A percentile compares a stretch with the other conserved stretches of the same genome.
These are phyloP conservation scores for Sinelater perroti DNA, from an alignment of 2,888 invertebrate genomes.

Conservation along the genomic window DNA sequence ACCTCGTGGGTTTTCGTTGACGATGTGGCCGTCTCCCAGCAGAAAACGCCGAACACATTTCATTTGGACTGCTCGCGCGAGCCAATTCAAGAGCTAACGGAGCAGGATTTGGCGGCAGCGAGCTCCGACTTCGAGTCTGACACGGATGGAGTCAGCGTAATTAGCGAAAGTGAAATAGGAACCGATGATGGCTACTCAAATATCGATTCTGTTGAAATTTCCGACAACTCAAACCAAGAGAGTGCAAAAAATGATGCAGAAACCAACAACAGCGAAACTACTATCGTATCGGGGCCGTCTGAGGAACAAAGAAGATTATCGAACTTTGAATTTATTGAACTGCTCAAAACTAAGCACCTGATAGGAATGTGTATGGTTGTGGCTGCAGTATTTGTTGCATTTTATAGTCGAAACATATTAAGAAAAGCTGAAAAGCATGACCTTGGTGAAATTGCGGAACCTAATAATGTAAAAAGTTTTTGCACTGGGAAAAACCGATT, in stretches of 20 bases:
- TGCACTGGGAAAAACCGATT: too few relatives aligned
- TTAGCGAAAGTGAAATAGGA: constrained; percentile 42
- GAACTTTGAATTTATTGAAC: not conserved
- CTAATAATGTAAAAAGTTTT: too few relatives aligned
- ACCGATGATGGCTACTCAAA: constrained; percentile 9
- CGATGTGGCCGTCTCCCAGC: constrained; percentile 4
- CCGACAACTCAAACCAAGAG: too few relatives aligned
- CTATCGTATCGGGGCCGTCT: not conserved
- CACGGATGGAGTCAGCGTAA: constrained; percentile 44
- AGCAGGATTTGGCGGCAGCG: constrained; percentile 25
- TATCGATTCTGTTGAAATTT: too few relatives aligned
- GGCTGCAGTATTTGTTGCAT: constrained; percentile 20
- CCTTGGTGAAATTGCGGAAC: not conserved
- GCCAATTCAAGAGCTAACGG: constrained; percentile 37
- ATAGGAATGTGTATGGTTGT: constrained; percentile 21
- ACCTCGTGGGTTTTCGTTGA: constrained; percentile 40
- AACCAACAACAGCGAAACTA: not conserved
- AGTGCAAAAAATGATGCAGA: not conserved
- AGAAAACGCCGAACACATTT: constrained; percentile 20
- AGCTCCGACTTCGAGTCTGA: constrained; percentile 39
- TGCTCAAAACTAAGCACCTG: constrained; percentile 7
- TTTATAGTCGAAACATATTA: constrained; percentile 8
- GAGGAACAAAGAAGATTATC: not conserved
- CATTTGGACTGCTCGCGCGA: constrained; percentile 36
- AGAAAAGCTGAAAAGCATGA: too few relatives aligned